Base-by-base conservation (phyloP, 2,797 vertebrate species). In the Synanceia verrucosa region DNA sequence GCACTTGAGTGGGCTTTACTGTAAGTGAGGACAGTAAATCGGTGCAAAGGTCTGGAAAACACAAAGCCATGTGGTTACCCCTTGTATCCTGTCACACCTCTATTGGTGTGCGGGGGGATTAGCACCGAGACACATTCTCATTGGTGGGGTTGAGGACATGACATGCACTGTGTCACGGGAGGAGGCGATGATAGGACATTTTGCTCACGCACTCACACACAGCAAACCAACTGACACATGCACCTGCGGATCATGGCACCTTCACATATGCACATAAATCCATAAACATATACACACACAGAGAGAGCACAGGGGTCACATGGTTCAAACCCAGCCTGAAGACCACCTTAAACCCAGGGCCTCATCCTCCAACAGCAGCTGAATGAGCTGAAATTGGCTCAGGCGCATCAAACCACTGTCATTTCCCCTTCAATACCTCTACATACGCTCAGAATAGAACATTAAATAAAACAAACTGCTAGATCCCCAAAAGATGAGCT, bases 41-140 rank as follows among this genome's bases (percentile, higher is more conserved):
- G 77, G 92, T 89, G 88, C 89, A 91, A 89, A 91, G 91, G 92
- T 93, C 90, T 12, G 29, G 70, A 70, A 84, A 67, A 87, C 87
- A 92, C 88, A 91, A 90, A 92, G 90, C 89, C 84, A 82, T 77
- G 84, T 83, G 83, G 87, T 88, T 88, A 88, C 86, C 83, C 84
- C 88, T 79, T 87, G 91, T 88, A 90, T 93, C 89, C 88, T 91
- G 86, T 89, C 92, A 88, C 86, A 85, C 86, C 82, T 84, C 78
- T 84, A 76, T 79, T 81, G 79, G 87, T 87, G 89, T 87, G 84
- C 69, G 80, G 81, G 74, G 73, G 89, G 88, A 92, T 93, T 92
- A 92, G 83, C 89, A 78, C 86, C 8, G 23, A 78, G 80, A 82
- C 87, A 76, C 77, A 85, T 89, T 88, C 89, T 88, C 87, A 83